A percentile compares a stretch with the other conserved stretches of the same genome.
Evolutionary conservation across 1,140 invertebrate species (phyloP).

Genomic region (Cyphomyrmex costatus): DNA sequence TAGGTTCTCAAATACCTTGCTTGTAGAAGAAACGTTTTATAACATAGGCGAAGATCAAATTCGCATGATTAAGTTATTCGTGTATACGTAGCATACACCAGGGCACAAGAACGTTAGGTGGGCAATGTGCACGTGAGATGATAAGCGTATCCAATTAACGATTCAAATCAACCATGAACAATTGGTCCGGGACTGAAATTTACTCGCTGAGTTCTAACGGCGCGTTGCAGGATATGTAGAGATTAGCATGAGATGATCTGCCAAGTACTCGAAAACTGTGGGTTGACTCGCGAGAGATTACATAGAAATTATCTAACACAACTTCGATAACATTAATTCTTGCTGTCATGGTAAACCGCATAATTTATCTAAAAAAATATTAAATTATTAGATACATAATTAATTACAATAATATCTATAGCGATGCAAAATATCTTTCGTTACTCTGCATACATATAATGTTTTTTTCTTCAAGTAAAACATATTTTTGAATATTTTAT

Average conservation of each 20-base stretch:
- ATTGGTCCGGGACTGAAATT: slow-evolving; percentile 63
- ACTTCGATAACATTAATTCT: neutral
- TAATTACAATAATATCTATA: neutral
- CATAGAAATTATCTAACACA: slow-evolving; percentile 1
- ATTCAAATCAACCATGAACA: slow-evolving; percentile 72
- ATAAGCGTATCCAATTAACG: slow-evolving; percentile 76
- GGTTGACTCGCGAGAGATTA: neutral
- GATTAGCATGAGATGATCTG: slow-evolving; percentile 27
- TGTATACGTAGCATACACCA: slow-evolving; percentile 31
- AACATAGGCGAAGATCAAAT: slow-evolving; percentile 19
- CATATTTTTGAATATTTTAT: neutral
- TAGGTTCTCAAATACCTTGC: neutral
- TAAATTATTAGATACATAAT: neutral
- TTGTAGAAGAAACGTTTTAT: neutral
- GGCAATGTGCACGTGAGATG: slow-evolving; percentile 53
- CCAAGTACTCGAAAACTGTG: slow-evolving; percentile 12
- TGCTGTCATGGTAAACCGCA: neutral
- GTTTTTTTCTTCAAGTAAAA: neutral
- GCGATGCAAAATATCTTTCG: neutral
- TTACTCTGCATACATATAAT: neutral
- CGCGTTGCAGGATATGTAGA: slow-evolving; percentile 8
- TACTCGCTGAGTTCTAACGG: neutral
- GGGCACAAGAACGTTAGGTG: neutral
- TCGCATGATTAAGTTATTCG: slow-evolving; percentile 63
- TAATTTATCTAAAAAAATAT: neutral